Conservation (phyloP, 2,113 vertebrate genomes). For the Nothocercus julius region DNA sequence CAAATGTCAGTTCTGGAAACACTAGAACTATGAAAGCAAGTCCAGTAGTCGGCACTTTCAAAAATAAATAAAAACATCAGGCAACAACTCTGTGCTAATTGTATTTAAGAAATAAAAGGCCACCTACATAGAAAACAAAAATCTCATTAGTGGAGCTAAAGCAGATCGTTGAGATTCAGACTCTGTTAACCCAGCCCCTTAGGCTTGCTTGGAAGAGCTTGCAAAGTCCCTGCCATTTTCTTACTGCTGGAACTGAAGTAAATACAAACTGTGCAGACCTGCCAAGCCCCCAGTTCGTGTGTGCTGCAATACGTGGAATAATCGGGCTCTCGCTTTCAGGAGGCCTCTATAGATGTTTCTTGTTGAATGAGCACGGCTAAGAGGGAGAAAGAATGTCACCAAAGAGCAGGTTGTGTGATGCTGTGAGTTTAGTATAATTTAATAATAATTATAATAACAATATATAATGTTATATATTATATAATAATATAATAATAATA, state of each 20-base stretch:
- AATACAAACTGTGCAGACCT: not conserved
- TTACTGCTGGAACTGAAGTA: not conserved
- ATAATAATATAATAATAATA: too few relatives aligned
- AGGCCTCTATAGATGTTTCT: not conserved
- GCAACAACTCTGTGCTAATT: slow-evolving; percentile 64
- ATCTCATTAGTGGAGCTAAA: slow-evolving; percentile 27
- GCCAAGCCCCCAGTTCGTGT: accelerated
- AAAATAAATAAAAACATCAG: slow-evolving; percentile 61
- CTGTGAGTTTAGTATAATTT: not conserved
- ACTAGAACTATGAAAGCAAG: slow-evolving; percentile 57
- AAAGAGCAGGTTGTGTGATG: not conserved
- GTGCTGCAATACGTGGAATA: accelerated
- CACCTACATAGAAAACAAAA: slow-evolving; percentile 47
- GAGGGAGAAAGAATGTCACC: not conserved
- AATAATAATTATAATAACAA: too few relatives aligned
- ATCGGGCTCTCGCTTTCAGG: not conserved
- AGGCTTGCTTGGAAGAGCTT: not conserved
- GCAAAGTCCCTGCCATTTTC: not conserved
- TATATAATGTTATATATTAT: too few relatives aligned
- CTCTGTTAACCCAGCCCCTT: not conserved
- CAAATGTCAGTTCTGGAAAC: slow-evolving; percentile 56
- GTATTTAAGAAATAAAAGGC: slow-evolving; percentile 49
- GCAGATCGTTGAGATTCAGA: not conserved
- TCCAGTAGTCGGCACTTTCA: slow-evolving; percentile 58
- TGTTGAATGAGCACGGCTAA: not conserved